Conservation (phyloP, 1,140 invertebrate genomes). For the Neodiprion lecontei region DNA sequence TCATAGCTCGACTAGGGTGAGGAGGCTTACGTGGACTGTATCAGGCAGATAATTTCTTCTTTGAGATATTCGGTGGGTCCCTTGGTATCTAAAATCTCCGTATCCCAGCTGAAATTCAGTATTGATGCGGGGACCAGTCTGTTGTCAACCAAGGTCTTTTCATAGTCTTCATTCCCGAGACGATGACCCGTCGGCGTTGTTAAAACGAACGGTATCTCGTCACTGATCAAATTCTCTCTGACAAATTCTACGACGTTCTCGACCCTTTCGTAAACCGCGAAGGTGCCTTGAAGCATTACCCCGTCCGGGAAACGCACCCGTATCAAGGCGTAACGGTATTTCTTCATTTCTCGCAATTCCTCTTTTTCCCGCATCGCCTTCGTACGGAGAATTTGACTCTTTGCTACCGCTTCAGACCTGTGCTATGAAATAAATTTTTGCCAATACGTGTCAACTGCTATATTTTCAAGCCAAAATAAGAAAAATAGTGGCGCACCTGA, state of each 20-base stretch:
- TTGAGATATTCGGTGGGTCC: conserved; percentile 71
- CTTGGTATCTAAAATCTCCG: conserved; percentile 61
- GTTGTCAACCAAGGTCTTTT: conserved; percentile 73
- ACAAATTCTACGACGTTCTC: conserved; percentile 75
- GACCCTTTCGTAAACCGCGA: conserved; percentile 80
- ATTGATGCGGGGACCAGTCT: conserved; percentile 78
- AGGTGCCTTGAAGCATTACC: conserved; percentile 85
- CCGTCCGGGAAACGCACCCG: conserved; percentile 88
- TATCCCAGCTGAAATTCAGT: conserved; percentile 72
- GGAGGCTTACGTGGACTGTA: conserved; percentile 66
- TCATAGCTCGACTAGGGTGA: no score
- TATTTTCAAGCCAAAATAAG: neutral
- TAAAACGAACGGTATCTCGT: conserved; percentile 71
- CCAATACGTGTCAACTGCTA: conserved; percentile 11
- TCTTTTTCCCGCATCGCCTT: conserved; percentile 93
- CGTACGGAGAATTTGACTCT: conserved; percentile 82
- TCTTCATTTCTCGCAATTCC: conserved; percentile 76
- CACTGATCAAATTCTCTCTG: conserved; percentile 72
- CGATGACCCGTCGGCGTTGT: conserved; percentile 70
- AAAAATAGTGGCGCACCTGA: conserved; percentile 62
- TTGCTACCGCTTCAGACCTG: conserved; percentile 81
- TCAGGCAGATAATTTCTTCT: conserved; percentile 74
- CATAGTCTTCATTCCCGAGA: conserved; percentile 66
- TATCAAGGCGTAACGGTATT: conserved; percentile 86
- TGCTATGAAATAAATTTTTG: conserved; percentile 34